Evolutionary conservation across 2,113 vertebrate species (phyloP), one percentile per base, ranked within the genome.

Genomic region (Dasyurus viverrinus): DNA sequence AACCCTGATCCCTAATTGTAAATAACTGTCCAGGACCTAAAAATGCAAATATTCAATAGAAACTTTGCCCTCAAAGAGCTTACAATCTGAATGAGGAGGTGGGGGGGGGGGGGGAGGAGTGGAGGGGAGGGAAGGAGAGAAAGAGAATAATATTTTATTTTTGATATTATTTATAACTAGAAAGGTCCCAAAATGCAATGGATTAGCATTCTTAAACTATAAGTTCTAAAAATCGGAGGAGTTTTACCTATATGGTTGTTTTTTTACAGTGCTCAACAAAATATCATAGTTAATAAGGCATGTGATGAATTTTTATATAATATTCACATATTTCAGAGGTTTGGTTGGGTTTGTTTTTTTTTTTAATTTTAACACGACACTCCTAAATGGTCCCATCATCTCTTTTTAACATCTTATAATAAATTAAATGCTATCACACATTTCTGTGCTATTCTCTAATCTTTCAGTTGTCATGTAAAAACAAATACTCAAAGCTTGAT

Each of bases 61-160:
- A 4, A 84, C 1, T 16, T 84, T 84, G 6, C 36, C 68, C 68
- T 84, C 36, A 84, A 42, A 16, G n/a, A 84, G 6, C 36, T 84
- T 84, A n/a, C 60, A 68, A 68, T n/a, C 30, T n/a, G 4, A 68
- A n/a, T n/a, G n/a, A n/a, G n/a, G n/a, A n/a, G n/a, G n/a, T 68
- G 14, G 12, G 60, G 8, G 7, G 22, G 19, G 1, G 36, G 14
- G 12, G 60, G 26, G 7, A 2, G 1, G 10, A 6, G 7, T n/a
- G 22, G 19, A 5, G 36, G 14, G 12, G 60, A 8, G 7, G 3
- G 1, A 1, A 6, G 9, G 50, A 52, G 10, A 52, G 50, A 11
- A 52, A 52, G 50, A 52, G 50, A 52, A 52, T 52, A 52, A 52
- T 10, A 52, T 52, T 52, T 60, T 60, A 30, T 36, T 68, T 14